phyloP scores from a whole-genome alignment of 2,797 vertebrate species.

The Vireo griseus region DNA sequence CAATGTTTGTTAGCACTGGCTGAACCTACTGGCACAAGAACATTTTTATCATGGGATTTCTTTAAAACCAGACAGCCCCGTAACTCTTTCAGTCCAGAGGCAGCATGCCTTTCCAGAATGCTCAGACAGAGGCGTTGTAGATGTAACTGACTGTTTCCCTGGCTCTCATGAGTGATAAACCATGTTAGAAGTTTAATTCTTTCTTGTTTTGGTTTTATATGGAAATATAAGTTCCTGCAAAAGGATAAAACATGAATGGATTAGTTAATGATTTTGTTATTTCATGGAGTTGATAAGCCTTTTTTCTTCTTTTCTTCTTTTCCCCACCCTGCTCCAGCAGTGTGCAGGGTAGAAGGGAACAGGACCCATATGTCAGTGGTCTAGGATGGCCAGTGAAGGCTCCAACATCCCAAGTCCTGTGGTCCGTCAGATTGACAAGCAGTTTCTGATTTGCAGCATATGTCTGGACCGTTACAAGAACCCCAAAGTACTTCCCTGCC shows the following conservation, averaged over 20 bases:
- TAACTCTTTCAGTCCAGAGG: not conserved
- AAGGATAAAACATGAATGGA: not conserved
- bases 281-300: not conserved
- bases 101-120: not conserved
- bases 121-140: not conserved
- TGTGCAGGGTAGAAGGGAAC: conserved; percentile 82
- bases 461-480: conserved; percentile 98
- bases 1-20: not conserved
- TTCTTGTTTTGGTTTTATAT: not conserved
- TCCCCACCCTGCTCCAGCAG: conserved; percentile 62
- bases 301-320: conserved; percentile 10
- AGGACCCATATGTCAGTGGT: conserved; percentile 82
- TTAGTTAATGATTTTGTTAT: not conserved
- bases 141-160: not conserved
- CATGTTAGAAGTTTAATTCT: not conserved
- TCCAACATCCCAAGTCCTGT: conserved; percentile 93
- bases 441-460: conserved; percentile 99
- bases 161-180: not conserved
- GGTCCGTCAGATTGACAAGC: conserved; percentile 98
- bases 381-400: conserved; percentile 98
- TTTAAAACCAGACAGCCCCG: not conserved
- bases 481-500: conserved; percentile 97
- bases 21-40: not conserved
- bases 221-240: not conserved
- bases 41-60: not conserved